These are phyloP conservation scores for Drosophila kuntzei DNA, from an alignment of 2,888 invertebrate genomes.

Conservation along the genomic window DNA sequence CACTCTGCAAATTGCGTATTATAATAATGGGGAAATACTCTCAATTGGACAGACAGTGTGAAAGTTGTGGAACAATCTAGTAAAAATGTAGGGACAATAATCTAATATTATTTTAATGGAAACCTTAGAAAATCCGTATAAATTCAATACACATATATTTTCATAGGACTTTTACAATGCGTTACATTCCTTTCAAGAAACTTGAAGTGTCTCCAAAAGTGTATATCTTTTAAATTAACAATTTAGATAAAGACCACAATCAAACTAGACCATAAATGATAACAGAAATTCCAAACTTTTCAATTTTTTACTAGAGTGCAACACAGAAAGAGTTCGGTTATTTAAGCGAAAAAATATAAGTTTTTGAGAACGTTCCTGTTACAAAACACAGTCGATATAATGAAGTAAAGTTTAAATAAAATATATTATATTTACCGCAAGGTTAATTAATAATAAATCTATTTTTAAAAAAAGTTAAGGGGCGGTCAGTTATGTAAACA, in stretches of 20 bases:
- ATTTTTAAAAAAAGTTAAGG: conserved; percentile 12
- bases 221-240: neutral
- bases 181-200: too few relatives aligned
- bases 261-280: conserved; percentile 2
- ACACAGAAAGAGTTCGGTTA: neutral
- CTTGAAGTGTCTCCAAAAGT: too few relatives aligned
- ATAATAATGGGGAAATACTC: conserved; percentile 26
- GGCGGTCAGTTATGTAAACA: conserved; percentile 10
- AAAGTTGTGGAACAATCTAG: neutral
- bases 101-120: neutral
- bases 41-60: conserved; percentile 1
- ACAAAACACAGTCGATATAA: neutral
- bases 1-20: conserved; percentile 24
- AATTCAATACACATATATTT: neutral
- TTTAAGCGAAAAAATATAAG: neutral
- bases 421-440: neutral
- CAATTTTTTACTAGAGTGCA: neutral
- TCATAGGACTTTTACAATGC: too few relatives aligned
- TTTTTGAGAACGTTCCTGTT: neutral
- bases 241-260: conserved; percentile 13
- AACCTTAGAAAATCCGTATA: neutral
- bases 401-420: neutral
- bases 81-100: neutral
- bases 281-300: neutral
- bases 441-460: conserved; percentile 9